Evolutionary conservation across 1,140 invertebrate species (phyloP), one percentile per base, ranked within the genome.

Genomic region (Leptinotarsa defecta): DNA sequence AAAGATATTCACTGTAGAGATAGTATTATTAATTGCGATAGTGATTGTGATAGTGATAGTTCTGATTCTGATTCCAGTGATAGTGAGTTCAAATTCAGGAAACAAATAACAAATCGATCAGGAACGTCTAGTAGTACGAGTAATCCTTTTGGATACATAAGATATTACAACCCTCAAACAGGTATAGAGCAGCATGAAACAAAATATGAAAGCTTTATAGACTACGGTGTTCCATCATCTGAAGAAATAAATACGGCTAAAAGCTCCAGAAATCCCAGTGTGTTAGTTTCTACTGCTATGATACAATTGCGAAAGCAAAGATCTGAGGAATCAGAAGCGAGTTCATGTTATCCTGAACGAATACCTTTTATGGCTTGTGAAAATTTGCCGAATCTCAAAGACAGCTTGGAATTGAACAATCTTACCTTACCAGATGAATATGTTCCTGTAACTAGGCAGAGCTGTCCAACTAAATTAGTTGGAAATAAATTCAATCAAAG

Each of bases 141-240:
- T 52, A 90, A 90, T 85, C 89, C 90, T 6, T 89, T 89, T 82
- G 91, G 90, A 48, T 92, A 91, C 78, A 88, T 92, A 11, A 86
- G 89, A 62, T 92, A 91, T 83, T 89, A 89, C 76, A 88, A 90
- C 77, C 85, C 88, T n/a, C 78, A 83, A 63, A 83, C 82, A 6
- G 79, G 82, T 48, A 82, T 80, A 52, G 68, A 75, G 57, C 79
- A 73, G 13, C 83, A 83, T 74, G 49, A 78, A 79, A 77, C 77
- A 3, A 81, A 81, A 71, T 85, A 80, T 68, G 87, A 86, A 78
- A 88, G 87, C n/a, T 86, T 88, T 78, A 84, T 88, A 13, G 87
- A 88, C 83, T 84, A 88, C 75, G 86, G 85, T 4, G 74, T 77
- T 52, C 74, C 76, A 52, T 64, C 49, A 19, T 8, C 49, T n/a